Evolutionary conservation across 1,140 invertebrate genomes (phyloP).

Genomic region (Popillia japonica): DNA sequence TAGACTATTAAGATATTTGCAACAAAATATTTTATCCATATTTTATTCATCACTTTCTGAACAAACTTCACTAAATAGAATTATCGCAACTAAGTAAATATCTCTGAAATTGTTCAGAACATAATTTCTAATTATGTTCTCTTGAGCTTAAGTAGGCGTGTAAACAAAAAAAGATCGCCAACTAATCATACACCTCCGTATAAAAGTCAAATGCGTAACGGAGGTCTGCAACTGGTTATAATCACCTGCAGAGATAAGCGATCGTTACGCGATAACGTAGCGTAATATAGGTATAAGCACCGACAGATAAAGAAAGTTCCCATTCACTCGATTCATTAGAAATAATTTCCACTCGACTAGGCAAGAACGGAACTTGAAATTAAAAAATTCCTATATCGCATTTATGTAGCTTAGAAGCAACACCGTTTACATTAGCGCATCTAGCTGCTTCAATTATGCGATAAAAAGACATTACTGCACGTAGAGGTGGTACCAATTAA

Average conservation of each 20-base stretch:
- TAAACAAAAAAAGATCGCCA: too few relatives aligned
- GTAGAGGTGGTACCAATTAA: neutral
- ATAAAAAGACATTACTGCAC: neutral
- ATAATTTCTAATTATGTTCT: too few relatives aligned
- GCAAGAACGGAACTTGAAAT: neutral
- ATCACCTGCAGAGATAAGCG: slow-evolving; percentile 18
- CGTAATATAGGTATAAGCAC: neutral
- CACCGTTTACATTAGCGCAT: neutral
- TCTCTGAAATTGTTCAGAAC: too few relatives aligned
- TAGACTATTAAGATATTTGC: too few relatives aligned
- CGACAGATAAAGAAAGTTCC: neutral
- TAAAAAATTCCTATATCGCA: neutral
- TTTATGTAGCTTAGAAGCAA: neutral
- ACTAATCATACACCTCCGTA: too few relatives aligned
- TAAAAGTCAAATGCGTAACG: too few relatives aligned
- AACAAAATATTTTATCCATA: too few relatives aligned
- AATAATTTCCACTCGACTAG: slow-evolving; percentile 7
- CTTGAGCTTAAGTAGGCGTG: too few relatives aligned
- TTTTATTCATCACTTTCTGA: too few relatives aligned
- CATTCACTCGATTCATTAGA: neutral
- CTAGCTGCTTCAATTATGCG: neutral
- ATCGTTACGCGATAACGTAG: neutral
- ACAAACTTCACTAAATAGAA: too few relatives aligned
- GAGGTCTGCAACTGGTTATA: neutral
- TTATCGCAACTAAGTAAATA: too few relatives aligned